phyloP scores from a whole-genome alignment of 2,888 invertebrate species.

The Amblyteles armatorius region DNA sequence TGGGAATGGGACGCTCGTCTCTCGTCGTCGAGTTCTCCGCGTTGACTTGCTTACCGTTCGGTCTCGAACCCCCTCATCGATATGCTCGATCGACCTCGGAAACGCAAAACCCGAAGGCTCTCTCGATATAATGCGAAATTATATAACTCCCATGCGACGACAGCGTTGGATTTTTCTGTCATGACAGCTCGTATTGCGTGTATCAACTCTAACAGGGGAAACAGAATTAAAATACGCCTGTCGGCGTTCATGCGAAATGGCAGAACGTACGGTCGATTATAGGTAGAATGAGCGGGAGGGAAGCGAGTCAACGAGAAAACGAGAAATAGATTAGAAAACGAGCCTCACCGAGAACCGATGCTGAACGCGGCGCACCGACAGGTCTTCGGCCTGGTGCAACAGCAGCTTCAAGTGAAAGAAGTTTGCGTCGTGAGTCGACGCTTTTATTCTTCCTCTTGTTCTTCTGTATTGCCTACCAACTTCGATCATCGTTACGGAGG shows the following conservation, averaged over 20 bases:
- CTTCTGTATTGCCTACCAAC: background rate
- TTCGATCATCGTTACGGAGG: background rate
- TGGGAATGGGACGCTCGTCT: slow-evolving; percentile 52
- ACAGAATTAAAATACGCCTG: slow-evolving; percentile 40
- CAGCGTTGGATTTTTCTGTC: slow-evolving; percentile 1
- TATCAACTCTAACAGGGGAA: slow-evolving; percentile 16
- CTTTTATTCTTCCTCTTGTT: slow-evolving; percentile 31
- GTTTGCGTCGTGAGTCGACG: slow-evolving; percentile 56
- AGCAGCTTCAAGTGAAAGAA: slow-evolving; percentile 51
- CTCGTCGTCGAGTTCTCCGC: slow-evolving; percentile 45
- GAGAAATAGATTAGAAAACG: slow-evolving; percentile 58
- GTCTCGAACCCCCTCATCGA: slow-evolving; percentile 56
- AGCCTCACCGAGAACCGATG: slow-evolving; percentile 37
- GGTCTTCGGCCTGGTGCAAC: slow-evolving; percentile 31
- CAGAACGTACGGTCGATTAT: slow-evolving; percentile 32
- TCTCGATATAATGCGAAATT: slow-evolving; percentile 45
- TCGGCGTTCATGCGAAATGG: slow-evolving; percentile 25
- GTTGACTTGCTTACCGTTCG: slow-evolving; percentile 48
- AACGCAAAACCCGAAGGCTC: slow-evolving; percentile 37
- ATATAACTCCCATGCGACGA: slow-evolving; percentile 31
- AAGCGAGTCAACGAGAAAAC: slow-evolving; percentile 47
- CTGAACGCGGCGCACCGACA: slow-evolving; percentile 22
- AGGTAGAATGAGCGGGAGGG: slow-evolving; percentile 3
- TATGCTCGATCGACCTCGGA: slow-evolving; percentile 57
- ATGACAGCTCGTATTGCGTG: slow-evolving; percentile 15